A percentile compares a stretch with the other conserved stretches of the same genome.
These are phyloP conservation scores for Artibeus lituratus DNA, from an alignment of 2,797 vertebrate genomes.

Conservation along the genomic window DNA sequence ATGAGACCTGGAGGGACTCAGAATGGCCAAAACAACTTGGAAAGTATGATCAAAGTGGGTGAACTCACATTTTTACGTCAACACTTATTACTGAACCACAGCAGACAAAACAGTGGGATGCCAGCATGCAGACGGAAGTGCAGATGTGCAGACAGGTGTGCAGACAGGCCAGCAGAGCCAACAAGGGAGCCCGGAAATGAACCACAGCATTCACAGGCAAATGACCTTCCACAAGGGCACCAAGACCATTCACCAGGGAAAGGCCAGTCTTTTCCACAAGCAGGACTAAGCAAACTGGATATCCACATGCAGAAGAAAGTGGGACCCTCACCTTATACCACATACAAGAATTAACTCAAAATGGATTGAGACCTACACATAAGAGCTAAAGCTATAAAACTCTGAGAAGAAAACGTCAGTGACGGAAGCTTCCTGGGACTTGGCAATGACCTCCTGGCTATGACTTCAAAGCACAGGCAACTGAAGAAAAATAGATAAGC, in stretches of 20 bases:
- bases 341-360: not conserved
- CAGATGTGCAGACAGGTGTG: no score
- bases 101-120: no score
- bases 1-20: no score
- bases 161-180: rapidly evolving
- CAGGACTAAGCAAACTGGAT: no score
- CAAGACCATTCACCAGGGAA: no score
- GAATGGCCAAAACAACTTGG: no score
- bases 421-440: no score
- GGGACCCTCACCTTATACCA: not conserved
- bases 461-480: not conserved
- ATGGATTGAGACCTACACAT: not conserved
- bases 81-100: not conserved
- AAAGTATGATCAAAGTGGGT: not conserved
- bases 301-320: not conserved
- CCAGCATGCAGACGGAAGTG: no score
- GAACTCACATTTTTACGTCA: not conserved
- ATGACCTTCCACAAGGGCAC: not conserved
- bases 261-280: not conserved
- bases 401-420: not conserved
- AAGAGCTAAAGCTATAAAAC: not conserved
- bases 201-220: rapidly evolving
- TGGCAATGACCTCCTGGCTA: not conserved
- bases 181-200: not conserved
- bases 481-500: not conserved